Percentiles rank a stretch among this genome's conserved stretches.
These are phyloP conservation scores for Drosophila repleta DNA, from an alignment of 1,140 invertebrate species.

Conservation along the genomic window DNA sequence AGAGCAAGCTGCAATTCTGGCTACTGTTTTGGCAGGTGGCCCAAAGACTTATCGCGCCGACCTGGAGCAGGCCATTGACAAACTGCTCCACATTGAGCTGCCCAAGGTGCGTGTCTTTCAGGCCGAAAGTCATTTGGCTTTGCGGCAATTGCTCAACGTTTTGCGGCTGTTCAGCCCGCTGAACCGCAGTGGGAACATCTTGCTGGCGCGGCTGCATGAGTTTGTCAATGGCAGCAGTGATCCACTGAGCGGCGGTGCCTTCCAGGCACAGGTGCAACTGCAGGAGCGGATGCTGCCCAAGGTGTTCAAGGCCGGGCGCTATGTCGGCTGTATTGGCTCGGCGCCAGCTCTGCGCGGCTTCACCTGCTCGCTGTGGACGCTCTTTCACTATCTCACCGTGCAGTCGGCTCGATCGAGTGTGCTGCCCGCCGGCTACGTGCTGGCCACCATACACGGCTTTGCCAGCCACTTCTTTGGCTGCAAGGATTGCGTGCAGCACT, in stretches of 20 bases:
- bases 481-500: slow-evolving; percentile 94
- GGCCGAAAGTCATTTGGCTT: slow-evolving; percentile 28
- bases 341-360: slow-evolving; percentile 91
- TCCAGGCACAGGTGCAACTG: slow-evolving; percentile 26
- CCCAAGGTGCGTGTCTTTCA: slow-evolving; percentile 38
- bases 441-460: slow-evolving; percentile 93
- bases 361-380: slow-evolving; percentile 96
- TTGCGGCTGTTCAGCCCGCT: slow-evolving; percentile 39
- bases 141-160: slow-evolving; percentile 37
- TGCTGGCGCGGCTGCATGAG: slow-evolving; percentile 31
- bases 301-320: slow-evolving; percentile 85
- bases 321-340: slow-evolving; percentile 87
- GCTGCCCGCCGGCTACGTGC: slow-evolving; percentile 85
- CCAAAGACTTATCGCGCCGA: slow-evolving; percentile 52
- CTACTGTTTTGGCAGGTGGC: slow-evolving; percentile 23
- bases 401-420: slow-evolving; percentile 86
- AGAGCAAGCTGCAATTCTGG: slow-evolving; percentile 44
- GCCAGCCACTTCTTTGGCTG: slow-evolving; percentile 97
- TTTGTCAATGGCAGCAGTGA: slow-evolving; percentile 9
- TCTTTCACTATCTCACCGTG: slow-evolving; percentile 97
- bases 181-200: slow-evolving; percentile 29
- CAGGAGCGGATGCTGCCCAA: slow-evolving; percentile 20
- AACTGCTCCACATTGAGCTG: slow-evolving; percentile 59
- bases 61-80: slow-evolving; percentile 62
- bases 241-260: slow-evolving; percentile 26